Conservation (phyloP, 2,888 invertebrate species). For the Phrixothrix hirtus region DNA sequence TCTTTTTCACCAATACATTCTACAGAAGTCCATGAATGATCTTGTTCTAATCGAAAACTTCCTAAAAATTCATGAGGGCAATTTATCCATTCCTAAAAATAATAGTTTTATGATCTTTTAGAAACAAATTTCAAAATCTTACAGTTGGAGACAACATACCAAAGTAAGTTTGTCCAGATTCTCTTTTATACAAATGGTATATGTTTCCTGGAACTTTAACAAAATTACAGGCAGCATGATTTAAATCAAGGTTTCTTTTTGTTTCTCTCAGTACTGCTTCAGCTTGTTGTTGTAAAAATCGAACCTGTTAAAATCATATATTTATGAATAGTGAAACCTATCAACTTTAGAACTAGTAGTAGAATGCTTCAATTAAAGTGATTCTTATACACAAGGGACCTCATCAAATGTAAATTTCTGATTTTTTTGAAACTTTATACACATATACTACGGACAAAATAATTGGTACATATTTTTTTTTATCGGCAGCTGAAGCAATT, state of each 20-base stretch:
- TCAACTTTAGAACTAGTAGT: too few relatives aligned
- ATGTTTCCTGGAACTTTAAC: slow-evolving; percentile 70
- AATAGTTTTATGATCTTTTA: slow-evolving; percentile 9
- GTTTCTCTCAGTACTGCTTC: slow-evolving; percentile 63
- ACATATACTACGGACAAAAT: too few relatives aligned
- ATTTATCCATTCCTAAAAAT: slow-evolving; percentile 68
- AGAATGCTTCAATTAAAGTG: too few relatives aligned
- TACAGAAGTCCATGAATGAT: slow-evolving; percentile 71
- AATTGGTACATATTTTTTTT: too few relatives aligned
- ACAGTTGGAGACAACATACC: slow-evolving; percentile 76
- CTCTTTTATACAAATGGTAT: slow-evolving; percentile 71
- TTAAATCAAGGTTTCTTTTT: slow-evolving; percentile 62
- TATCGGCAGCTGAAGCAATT: too few relatives aligned
- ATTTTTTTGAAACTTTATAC: too few relatives aligned
- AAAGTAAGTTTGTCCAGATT: slow-evolving; percentile 70
- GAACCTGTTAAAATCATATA: slow-evolving; percentile 54
- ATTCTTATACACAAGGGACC: too few relatives aligned
- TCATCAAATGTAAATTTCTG: too few relatives aligned
- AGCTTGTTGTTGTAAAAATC: slow-evolving; percentile 68
- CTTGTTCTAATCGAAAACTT: slow-evolving; percentile 69
- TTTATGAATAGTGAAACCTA: background rate
- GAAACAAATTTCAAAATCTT: slow-evolving; percentile 36
- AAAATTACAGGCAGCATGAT: slow-evolving; percentile 75
- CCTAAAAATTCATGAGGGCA: slow-evolving; percentile 67
- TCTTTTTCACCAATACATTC: slow-evolving; percentile 51